Conservation (phyloP, 2,113 vertebrate species). For the Sander vitreus region DNA sequence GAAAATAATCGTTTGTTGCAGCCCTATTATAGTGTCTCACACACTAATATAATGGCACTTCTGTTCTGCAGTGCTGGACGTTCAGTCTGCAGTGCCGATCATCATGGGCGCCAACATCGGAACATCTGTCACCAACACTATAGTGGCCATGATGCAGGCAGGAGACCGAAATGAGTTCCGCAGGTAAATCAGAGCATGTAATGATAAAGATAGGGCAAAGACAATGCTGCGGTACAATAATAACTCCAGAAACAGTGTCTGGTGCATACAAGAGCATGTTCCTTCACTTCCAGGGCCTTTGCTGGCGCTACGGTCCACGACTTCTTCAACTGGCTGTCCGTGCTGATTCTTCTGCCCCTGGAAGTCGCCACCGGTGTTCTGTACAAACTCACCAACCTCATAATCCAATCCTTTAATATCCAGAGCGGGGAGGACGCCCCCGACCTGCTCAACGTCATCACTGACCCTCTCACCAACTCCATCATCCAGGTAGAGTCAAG, state of each 20-base stretch:
- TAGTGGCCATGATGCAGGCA: slow-evolving; percentile 96
- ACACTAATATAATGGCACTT: background rate
- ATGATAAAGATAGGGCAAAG: fast-evolving
- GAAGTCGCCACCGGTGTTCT: slow-evolving; percentile 90
- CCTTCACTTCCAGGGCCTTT: slow-evolving; percentile 87
- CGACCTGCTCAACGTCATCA: slow-evolving; percentile 95
- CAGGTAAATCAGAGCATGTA: slow-evolving; percentile 83
- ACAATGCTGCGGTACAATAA: too few species aligned
- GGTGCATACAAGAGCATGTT: background rate
- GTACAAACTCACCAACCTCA: slow-evolving; percentile 85
- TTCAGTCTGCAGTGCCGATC: slow-evolving; percentile 91
- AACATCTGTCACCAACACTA: slow-evolving; percentile 96
- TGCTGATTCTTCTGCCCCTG: slow-evolving; percentile 90
- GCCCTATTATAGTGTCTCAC: too few species aligned
- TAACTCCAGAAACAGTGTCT: background rate
- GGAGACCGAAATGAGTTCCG: slow-evolving; percentile 95
- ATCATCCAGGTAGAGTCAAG: slow-evolving; percentile 89
- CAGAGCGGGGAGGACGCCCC: slow-evolving; percentile 92
- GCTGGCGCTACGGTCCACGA: slow-evolving; percentile 95
- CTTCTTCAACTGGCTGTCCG: slow-evolving; percentile 98
- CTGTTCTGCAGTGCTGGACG: slow-evolving; percentile 86
- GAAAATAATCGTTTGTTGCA: too few species aligned
- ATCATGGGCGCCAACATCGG: slow-evolving; percentile 99
- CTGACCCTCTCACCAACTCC: slow-evolving; percentile 92
- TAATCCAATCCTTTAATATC: slow-evolving; percentile 90